Conservation (phyloP, 2,888 invertebrate species). For the Liopterus haemorrhoidalis region DNA sequence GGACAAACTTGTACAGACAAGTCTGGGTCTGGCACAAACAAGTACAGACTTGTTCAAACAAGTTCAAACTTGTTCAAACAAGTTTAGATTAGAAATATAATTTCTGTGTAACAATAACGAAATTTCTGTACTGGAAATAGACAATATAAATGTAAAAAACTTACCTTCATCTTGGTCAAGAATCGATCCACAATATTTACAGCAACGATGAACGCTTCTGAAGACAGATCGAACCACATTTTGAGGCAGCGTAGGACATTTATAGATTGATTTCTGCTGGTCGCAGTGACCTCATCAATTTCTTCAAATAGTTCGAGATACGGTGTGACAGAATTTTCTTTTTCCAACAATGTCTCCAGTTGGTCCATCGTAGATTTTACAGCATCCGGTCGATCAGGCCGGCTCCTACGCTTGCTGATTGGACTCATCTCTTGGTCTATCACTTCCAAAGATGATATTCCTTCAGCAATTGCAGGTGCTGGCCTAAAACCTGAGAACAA, state of each 20-base stretch:
- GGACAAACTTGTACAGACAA: no score
- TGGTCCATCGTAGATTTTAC: constrained; percentile 37
- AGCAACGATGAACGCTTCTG: constrained; percentile 70
- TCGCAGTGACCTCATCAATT: constrained; percentile 64
- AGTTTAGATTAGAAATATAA: neutral
- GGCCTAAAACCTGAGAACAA: constrained; percentile 15
- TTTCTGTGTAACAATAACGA: neutral
- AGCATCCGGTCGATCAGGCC: constrained; percentile 43
- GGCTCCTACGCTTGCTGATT: constrained; percentile 42
- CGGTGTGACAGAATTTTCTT: constrained; percentile 37
- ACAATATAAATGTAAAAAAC: constrained; percentile 28
- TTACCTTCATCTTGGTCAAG: constrained; percentile 74
- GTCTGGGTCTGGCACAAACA: no score
- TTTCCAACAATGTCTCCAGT: constrained; percentile 39
- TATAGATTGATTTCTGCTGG: constrained; percentile 72
- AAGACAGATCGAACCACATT: constrained; percentile 78
- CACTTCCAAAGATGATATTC: constrained; percentile 25
- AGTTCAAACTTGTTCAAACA: constrained; percentile 2
- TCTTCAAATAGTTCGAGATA: constrained; percentile 32
- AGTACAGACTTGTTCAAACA: constrained; percentile 5
- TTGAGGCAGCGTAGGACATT: constrained; percentile 76
- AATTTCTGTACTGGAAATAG: no score
- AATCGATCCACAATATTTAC: constrained; percentile 77
- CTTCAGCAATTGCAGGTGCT: constrained; percentile 22
- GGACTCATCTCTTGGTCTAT: constrained; percentile 34